These are phyloP conservation scores for Poeciliopsis prolifica DNA, from an alignment of 2,113 vertebrate species.

Conservation along the genomic window DNA sequence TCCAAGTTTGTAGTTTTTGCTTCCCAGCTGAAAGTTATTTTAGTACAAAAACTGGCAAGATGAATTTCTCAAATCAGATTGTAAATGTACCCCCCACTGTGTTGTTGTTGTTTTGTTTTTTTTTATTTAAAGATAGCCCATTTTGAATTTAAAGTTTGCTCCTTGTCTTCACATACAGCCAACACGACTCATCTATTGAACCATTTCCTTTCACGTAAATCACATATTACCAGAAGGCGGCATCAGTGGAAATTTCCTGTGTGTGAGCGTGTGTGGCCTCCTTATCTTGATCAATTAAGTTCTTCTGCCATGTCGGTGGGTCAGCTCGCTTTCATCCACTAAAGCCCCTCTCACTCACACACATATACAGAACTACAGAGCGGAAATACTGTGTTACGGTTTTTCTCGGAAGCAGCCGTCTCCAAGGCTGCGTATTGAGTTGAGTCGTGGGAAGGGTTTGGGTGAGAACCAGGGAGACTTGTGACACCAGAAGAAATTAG, in stretches of 20 bases:
- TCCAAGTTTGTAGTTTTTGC: conserved; percentile 36
- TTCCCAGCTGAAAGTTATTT: conserved; percentile 26
- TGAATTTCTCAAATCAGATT: background rate
- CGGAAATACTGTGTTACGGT: conserved; percentile 48
- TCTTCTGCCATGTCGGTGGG: conserved; percentile 25
- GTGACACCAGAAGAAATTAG: conserved; percentile 51
- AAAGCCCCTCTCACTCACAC: background rate
- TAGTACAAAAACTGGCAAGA: conserved; percentile 3
- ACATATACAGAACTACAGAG: conserved; percentile 13
- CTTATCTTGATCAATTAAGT: conserved; percentile 51
- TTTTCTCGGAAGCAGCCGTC: conserved; percentile 49
- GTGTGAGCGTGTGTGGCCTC: conserved; percentile 28
- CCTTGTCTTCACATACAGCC: background rate
- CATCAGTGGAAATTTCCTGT: conserved; percentile 50
- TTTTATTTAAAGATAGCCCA: background rate
- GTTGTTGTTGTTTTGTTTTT: background rate
- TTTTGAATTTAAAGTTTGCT: background rate
- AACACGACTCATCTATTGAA: background rate
- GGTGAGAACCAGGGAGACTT: conserved; percentile 26
- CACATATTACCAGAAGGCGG: conserved; percentile 13
- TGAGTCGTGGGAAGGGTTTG: conserved; percentile 31
- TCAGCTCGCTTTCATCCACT: conserved; percentile 52
- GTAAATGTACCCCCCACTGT: background rate
- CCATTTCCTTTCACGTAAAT: conserved; percentile 27
- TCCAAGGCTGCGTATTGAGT: conserved; percentile 42